Evolutionary conservation across 2,888 invertebrate species (phyloP).

Genomic region (Dione vanillae): DNA sequence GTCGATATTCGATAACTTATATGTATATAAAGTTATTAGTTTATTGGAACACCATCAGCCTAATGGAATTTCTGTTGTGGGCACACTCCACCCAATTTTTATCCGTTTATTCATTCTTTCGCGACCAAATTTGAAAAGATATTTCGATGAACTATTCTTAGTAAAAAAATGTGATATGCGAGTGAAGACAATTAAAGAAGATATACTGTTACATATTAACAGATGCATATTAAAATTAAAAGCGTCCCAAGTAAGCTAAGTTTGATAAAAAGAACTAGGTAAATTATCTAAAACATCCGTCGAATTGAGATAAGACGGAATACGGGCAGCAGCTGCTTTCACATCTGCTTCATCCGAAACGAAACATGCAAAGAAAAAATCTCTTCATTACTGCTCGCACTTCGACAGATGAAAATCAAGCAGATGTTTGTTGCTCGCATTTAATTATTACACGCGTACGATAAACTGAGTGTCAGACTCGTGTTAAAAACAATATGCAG

Average conservation of each 20-base stretch:
- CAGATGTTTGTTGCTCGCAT: constrained; percentile 48
- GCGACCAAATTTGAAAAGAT: neutral
- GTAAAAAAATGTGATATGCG: neutral
- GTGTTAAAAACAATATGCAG: constrained; percentile 22
- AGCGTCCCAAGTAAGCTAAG: constrained; percentile 11
- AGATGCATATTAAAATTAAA: constrained; percentile 24
- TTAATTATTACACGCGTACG: constrained; percentile 39
- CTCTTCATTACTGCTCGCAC: constrained; percentile 49
- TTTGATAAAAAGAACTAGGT: constrained; percentile 47
- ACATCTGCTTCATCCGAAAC: constrained; percentile 71
- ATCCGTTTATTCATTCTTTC: neutral
- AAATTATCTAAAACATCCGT: constrained; percentile 59
- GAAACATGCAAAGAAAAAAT: constrained; percentile 54
- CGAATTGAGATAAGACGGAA: constrained; percentile 67
- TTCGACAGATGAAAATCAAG: constrained; percentile 50
- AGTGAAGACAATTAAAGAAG: neutral
- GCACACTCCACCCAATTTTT: constrained; percentile 1
- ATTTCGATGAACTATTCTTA: constrained; percentile 2
- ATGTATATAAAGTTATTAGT: constrained; percentile 23
- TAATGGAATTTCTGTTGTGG: constrained; percentile 26
- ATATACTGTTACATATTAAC: neutral
- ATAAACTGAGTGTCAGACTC: constrained; percentile 3
- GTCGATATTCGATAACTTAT: constrained; percentile 21
- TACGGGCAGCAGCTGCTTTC: constrained; percentile 71
- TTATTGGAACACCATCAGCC: constrained; percentile 20